phyloP scores from a whole-genome alignment of 1,140 invertebrate species.

The Macrosteles quadrilineatus region DNA sequence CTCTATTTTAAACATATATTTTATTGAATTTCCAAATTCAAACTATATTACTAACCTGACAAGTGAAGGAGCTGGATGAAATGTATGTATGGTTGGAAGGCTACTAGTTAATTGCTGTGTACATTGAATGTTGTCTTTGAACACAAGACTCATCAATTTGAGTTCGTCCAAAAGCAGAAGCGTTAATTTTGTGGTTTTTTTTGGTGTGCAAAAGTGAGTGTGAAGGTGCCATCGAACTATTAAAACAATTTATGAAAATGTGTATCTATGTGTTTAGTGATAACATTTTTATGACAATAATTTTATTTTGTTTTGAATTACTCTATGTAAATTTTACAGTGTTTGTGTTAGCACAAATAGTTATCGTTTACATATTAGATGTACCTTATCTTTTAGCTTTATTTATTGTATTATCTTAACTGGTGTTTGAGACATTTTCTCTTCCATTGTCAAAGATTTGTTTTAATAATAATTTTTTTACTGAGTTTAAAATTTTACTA shows the following conservation, averaged over 20 bases:
- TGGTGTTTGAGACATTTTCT: background rate
- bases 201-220: background rate
- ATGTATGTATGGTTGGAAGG: too few species aligned
- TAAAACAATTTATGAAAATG: constrained; percentile 12
- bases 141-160: too few species aligned
- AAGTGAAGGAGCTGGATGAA: too few species aligned
- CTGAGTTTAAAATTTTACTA: too few species aligned
- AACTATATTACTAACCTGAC: too few species aligned
- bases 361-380: background rate
- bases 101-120: too few species aligned
- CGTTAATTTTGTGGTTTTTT: too few species aligned
- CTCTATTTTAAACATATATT: too few species aligned
- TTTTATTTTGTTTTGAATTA: background rate
- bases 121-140: too few species aligned
- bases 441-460: background rate
- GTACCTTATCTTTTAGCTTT: background rate
- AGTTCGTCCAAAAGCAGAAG: too few species aligned
- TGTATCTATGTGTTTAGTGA: background rate
- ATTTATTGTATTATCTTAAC: background rate
- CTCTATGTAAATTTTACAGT: background rate
- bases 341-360: background rate
- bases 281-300: constrained; percentile 6
- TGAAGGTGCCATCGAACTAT: constrained; percentile 12
- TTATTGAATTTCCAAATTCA: too few species aligned
- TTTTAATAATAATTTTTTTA: too few species aligned